Conservation (phyloP, 2,797 vertebrate species). For the Neoniphon sammara region DNA sequence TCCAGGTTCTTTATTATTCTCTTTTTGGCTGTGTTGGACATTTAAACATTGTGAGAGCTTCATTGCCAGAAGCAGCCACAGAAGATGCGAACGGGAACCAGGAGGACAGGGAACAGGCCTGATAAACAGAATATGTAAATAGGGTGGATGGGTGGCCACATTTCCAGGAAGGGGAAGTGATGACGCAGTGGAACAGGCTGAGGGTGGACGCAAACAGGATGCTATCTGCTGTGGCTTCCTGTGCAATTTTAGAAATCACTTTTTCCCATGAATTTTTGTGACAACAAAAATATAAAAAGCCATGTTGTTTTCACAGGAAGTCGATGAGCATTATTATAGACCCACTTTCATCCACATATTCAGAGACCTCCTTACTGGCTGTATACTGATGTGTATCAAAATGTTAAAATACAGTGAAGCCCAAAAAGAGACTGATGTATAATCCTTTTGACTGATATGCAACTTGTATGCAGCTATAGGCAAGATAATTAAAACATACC, state of each 20-base stretch:
- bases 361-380: not conserved
- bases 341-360: conserved; percentile 8
- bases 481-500: not conserved
- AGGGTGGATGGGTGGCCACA: conserved; percentile 69
- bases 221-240: conserved; percentile 82
- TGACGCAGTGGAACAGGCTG: conserved; percentile 79
- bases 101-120: conserved; percentile 34
- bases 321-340: not conserved
- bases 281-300: conserved; percentile 47
- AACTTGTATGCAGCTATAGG: not conserved
- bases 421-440: not conserved
- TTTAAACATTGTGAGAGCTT: not conserved
- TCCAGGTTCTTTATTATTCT: not conserved
- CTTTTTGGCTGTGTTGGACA: not conserved
- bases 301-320: conserved; percentile 18
- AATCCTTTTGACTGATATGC: not conserved
- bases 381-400: not conserved
- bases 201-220: conserved; percentile 84
- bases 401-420: not conserved
- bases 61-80: conserved; percentile 6
- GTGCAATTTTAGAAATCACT: conserved; percentile 77
- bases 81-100: conserved; percentile 38
- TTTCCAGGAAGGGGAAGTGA: conserved; percentile 85
- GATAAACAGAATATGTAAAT: conserved; percentile 75
- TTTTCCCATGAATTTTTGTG: conserved; percentile 75